A percentile compares a stretch with the other conserved stretches of the same genome.
Conservation (phyloP, 2,797 vertebrate species). For the Saxicola maurus region DNA sequence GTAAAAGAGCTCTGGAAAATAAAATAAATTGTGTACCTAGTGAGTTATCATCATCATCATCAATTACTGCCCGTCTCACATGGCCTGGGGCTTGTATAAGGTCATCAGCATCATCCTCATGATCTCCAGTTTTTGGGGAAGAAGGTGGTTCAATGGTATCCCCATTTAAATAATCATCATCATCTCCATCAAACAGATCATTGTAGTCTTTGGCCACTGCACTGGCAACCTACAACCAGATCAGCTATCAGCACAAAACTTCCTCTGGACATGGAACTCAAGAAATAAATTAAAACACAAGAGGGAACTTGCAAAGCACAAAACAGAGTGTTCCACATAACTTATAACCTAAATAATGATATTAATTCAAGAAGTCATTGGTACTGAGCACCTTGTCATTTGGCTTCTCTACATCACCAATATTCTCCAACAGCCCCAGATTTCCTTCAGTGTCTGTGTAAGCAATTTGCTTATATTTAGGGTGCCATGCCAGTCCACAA, state of each 20-base stretch:
- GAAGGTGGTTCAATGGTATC: slow-evolving; percentile 72
- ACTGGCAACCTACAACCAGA: slow-evolving; percentile 52
- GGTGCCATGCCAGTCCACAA: slow-evolving; percentile 89
- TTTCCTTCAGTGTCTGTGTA: slow-evolving; percentile 94
- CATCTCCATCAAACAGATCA: slow-evolving; percentile 87
- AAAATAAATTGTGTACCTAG: slow-evolving; percentile 71
- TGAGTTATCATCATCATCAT: slow-evolving; percentile 89
- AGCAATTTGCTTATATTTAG: slow-evolving; percentile 78
- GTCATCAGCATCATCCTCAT: slow-evolving; percentile 76
- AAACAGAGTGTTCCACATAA: rapidly evolving
- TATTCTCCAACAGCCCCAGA: slow-evolving; percentile 85
- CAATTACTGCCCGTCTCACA: slow-evolving; percentile 74
- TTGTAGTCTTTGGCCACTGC: slow-evolving; percentile 74
- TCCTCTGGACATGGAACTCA: neutral
- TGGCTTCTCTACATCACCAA: slow-evolving; percentile 61
- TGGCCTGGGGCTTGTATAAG: slow-evolving; percentile 72
- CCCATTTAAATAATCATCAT: slow-evolving; percentile 78
- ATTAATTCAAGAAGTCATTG: neutral
- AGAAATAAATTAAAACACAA: neutral
- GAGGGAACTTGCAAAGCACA: neutral
- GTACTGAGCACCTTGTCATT: slow-evolving; percentile 64
- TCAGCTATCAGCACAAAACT: neutral
- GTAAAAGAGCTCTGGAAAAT: neutral
- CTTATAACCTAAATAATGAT: neutral
- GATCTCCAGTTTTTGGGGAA: slow-evolving; percentile 65